Evolutionary conservation across 2,113 vertebrate species (phyloP), one percentile per base, ranked within the genome.

Genomic region (Leucoraja erinaceus): DNA sequence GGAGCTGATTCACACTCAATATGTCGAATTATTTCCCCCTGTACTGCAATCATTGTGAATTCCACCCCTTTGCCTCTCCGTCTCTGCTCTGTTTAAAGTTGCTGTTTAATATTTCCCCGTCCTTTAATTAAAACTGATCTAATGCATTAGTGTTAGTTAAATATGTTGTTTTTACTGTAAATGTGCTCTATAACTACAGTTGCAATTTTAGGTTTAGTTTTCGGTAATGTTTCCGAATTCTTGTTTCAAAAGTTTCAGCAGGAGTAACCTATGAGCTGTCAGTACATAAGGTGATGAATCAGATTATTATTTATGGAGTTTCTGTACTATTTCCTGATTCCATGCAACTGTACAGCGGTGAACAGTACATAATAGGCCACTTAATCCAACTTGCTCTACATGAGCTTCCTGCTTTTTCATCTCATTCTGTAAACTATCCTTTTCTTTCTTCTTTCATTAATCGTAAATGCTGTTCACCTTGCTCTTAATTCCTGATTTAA

Each of bases 401-500:
- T 5, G 16, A 31, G 12, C 76, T 33, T 78, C 31, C 31, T 78
- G 0, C 31, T 22, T 7, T 33, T 47, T 54, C 38, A 79, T 79
- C 77, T 79, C 16, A 18, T 33, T 33, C 6, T 54, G 7, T 47
- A 33, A 47, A 54, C 18, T 38, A 79, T 6, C 31, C 63, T 10
- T 66, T 66, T 66, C 38, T 47, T 47, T 47, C 38, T 47, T 47
- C 38, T 47, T 47, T 47, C 38, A 1, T 47, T 47, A 47, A 47
- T 94, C 59, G 84, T 94, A 97, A 95, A 97, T 94, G 63, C 63
- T 66, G 63, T 66, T 66, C 63, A 66, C 12, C 63, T 66, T 14
- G 7, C 7, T 14, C 31, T 77, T 22, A 22, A 75, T 75, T 75
- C 7, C 20, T 28, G 8, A 77, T 54, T 79, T 18, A 5, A 79